Evolutionary conservation across 2,888 invertebrate genomes (phyloP), one percentile per base, ranked within the genome.

Genomic region (Chorisops tibialis): DNA sequence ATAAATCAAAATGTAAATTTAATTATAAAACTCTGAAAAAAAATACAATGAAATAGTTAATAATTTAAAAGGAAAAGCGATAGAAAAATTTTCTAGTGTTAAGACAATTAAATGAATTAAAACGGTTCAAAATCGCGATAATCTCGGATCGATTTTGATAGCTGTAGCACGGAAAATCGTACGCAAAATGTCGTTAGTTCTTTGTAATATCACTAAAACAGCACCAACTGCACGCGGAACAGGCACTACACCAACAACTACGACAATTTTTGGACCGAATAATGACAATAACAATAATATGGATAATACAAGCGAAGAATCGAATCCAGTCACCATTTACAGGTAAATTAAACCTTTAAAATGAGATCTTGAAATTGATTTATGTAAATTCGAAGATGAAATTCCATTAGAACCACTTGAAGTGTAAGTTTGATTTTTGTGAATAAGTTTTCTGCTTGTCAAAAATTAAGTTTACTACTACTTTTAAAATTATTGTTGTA

Each of bases 281-380:
- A 83, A 83, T 74, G 81, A 85, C 77, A 85, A 82, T 79, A 86
- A 85, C 79, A 86, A 85, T 73, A 85, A 85, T 73, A 85, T 85
- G 74, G 89, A 91, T 82, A 90, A 88, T 84, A 87, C 85, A 78
- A 89, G 89, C 83, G 89, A 91, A 78, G 89, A 91, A 81, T 89
- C 89, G 79, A 89, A 87, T 81, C 87, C 89, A 78, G 87, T 90
- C 80, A 91, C 91, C 71, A 91, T 92, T 80, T 92, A 92, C 85
- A 89, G 92, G 92, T 91, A 88, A 39, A 12, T 4, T 19, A 6
- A n/a, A n/a, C n/a, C n/a, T n/a, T n/a, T n/a, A n/a, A n/a, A n/a
- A n/a, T n/a, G n/a, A n/a, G n/a, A n/a, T n/a, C n/a, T n/a, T n/a
- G n/a, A n/a, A n/a, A n/a, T n/a, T n/a, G n/a, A n/a, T n/a, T n/a